phyloP scores from a whole-genome alignment of 2,797 vertebrate species.

The Micropoecilia bifurca region DNA sequence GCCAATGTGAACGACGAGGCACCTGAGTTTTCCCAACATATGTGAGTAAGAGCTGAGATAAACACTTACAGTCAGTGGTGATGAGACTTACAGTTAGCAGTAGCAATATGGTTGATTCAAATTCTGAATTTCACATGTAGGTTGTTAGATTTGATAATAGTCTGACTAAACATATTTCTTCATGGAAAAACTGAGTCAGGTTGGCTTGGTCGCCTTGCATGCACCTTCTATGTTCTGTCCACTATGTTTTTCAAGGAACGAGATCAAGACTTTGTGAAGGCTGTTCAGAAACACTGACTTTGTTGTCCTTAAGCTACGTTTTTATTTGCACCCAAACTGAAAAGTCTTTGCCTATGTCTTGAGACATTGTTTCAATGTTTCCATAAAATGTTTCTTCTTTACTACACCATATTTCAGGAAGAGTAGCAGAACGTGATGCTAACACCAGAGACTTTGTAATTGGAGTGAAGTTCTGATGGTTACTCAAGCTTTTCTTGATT shows the following conservation, averaged over 20 bases:
- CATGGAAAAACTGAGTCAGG: not conserved
- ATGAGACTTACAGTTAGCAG: not conserved
- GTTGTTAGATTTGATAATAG: not conserved
- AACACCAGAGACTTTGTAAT: not conserved
- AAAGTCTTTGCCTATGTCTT: not conserved
- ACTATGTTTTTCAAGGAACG: not conserved
- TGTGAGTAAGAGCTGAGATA: slow-evolving; percentile 74
- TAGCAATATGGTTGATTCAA: not conserved
- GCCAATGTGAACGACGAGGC: slow-evolving; percentile 90
- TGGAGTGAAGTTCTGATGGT: not conserved
- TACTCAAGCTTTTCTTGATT: not conserved
- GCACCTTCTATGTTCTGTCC: not conserved
- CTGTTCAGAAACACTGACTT: not conserved
- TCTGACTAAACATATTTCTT: not conserved
- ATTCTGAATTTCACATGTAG: not conserved
- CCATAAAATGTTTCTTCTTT: not conserved
- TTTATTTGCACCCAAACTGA: not conserved
- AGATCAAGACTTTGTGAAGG: not conserved
- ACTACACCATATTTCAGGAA: not conserved
- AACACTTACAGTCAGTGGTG: not conserved
- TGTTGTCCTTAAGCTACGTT: not conserved
- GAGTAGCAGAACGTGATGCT: not conserved
- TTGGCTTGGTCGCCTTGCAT: not conserved
- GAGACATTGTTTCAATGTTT: not conserved
- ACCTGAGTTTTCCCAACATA: slow-evolving; percentile 87